Conservation (phyloP, 2,113 vertebrate species). For the Psittacara wagleri region DNA sequence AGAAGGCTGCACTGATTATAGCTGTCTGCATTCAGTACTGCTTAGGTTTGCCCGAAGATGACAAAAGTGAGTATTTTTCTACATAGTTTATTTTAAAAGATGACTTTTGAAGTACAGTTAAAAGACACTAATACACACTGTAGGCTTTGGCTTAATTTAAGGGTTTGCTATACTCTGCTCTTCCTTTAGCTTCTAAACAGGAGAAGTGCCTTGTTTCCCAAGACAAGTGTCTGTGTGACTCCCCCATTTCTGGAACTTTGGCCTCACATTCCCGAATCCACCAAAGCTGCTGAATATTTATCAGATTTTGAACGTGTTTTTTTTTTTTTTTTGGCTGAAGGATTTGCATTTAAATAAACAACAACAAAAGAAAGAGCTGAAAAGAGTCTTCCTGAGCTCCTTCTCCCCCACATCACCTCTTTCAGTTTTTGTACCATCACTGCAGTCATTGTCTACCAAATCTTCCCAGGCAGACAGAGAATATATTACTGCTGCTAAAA, state of each 20-base stretch:
- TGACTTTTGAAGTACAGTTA: neutral
- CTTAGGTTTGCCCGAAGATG: neutral
- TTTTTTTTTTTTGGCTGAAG: neutral
- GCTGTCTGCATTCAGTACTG: neutral
- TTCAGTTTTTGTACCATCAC: neutral
- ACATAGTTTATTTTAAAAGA: neutral
- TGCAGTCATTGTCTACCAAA: neutral
- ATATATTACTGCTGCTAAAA: neutral
- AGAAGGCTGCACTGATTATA: neutral
- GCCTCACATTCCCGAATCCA: neutral
- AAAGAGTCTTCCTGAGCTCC: neutral
- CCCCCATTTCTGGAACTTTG: neutral
- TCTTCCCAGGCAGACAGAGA: conserved; percentile 37
- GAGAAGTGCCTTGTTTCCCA: neutral
- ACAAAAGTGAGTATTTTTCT: neutral
- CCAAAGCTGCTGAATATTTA: conserved; percentile 31
- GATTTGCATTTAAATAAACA: conserved; percentile 59
- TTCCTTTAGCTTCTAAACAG: neutral
- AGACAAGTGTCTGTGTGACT: neutral
- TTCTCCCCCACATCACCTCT: neutral
- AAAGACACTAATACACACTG: neutral
- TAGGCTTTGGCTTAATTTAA: neutral
- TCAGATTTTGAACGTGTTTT: neutral
- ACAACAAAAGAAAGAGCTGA: conserved; percentile 31
- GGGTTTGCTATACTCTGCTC: neutral